Evolutionary conservation across 2,113 vertebrate species (phyloP).

Genomic region (Siniperca knerii): DNA sequence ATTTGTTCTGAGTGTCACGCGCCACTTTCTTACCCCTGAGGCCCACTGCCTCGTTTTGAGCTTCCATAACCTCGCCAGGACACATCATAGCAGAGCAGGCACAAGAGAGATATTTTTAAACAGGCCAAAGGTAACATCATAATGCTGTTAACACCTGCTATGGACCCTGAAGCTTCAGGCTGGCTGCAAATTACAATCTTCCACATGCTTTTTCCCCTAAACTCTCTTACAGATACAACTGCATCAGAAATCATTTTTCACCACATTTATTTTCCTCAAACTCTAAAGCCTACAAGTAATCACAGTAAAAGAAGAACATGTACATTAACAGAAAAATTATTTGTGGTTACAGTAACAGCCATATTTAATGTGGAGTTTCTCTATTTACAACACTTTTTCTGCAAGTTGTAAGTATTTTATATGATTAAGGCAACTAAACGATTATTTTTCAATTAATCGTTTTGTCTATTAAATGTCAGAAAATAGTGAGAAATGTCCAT

Average conservation of each 20-base stretch:
- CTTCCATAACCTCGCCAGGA: slow-evolving; percentile 52
- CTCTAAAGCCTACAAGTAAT: background rate
- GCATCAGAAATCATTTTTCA: background rate
- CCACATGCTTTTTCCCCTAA: background rate
- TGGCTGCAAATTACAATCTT: slow-evolving; percentile 6
- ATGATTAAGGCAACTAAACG: background rate
- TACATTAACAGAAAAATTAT: background rate
- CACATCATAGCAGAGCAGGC: slow-evolving; percentile 34
- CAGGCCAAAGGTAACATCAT: slow-evolving; percentile 61
- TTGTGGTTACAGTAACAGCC: background rate
- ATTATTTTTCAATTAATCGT: background rate
- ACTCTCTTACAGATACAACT: background rate
- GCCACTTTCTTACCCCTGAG: slow-evolving; percentile 32
- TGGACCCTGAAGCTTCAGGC: background rate
- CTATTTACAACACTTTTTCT: background rate
- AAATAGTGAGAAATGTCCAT: background rate
- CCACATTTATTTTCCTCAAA: background rate
- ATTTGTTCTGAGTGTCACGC: slow-evolving; percentile 43
- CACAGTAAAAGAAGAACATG: background rate
- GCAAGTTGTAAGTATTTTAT: background rate
- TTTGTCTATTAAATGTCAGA: background rate
- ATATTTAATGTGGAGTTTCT: background rate
- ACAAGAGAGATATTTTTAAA: slow-evolving; percentile 73
- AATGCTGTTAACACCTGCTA: slow-evolving; percentile 37
- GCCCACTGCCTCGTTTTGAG: slow-evolving; percentile 13